Conservation (phyloP, 2,113 vertebrate species). For the Herpailurus yagouaroundi region DNA sequence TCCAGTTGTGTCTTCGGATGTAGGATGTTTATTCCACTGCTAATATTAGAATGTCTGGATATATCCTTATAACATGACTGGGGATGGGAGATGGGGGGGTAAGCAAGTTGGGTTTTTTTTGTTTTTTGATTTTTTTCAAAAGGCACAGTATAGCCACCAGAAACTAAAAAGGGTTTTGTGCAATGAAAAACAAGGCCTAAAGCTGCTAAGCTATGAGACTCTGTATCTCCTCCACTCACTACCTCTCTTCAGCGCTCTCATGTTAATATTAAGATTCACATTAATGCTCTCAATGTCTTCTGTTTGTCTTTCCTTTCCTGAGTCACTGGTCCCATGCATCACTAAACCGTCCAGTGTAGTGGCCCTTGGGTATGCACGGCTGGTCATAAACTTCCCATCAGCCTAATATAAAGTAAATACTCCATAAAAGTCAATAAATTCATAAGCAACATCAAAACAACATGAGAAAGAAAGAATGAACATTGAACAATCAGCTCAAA, state of each 20-base stretch:
- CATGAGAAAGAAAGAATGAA: slow-evolving; percentile 9
- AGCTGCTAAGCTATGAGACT: neutral
- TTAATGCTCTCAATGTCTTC: neutral
- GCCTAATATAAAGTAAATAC: neutral
- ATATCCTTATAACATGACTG: neutral
- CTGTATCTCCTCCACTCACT: neutral
- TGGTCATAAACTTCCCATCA: neutral
- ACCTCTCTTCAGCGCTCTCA: neutral
- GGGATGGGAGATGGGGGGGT: neutral
- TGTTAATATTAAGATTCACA: neutral
- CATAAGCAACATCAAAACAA: neutral
- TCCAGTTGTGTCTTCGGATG: neutral
- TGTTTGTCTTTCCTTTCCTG: neutral
- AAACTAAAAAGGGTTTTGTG: neutral
- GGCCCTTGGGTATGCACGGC: neutral
- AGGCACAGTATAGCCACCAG: neutral
- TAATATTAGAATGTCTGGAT: neutral
- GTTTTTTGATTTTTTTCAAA: neutral
- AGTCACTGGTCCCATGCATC: neutral
- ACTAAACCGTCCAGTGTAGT: neutral
- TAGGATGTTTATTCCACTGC: neutral
- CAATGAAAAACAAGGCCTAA: neutral
- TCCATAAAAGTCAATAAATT: slow-evolving; percentile 1
- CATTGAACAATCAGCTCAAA: neutral
- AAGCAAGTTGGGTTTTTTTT: neutral